phyloP scores from a whole-genome alignment of 1,140 invertebrate genomes.

The Rhyzopertha dominica region DNA sequence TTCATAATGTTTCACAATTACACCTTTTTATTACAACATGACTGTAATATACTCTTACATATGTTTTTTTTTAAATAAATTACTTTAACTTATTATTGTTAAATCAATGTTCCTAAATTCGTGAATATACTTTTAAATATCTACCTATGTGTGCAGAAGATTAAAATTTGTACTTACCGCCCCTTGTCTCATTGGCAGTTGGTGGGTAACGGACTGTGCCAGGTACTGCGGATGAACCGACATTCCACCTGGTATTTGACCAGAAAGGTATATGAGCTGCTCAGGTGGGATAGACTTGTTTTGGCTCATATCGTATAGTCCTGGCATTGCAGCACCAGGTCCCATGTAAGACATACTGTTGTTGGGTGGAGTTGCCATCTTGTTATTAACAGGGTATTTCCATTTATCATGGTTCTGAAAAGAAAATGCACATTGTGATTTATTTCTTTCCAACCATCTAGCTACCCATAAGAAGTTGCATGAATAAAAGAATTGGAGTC shows the following conservation, averaged over 20 bases:
- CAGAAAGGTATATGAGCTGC: conserved; percentile 56
- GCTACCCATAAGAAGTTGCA: too few species aligned
- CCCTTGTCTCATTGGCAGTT: conserved; percentile 47
- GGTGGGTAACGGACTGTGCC: conserved; percentile 55
- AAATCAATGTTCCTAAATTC: too few species aligned
- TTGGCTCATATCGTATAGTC: conserved; percentile 53
- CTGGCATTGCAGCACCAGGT: conserved; percentile 48
- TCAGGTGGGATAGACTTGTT: conserved; percentile 52
- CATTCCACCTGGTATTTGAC: conserved; percentile 54
- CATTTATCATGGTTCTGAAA: conserved; percentile 69
- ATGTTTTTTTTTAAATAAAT: too few species aligned
- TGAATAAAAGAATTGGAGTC: too few species aligned
- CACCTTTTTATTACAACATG: too few species aligned
- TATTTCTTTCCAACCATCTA: too few species aligned
- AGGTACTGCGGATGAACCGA: conserved; percentile 59
- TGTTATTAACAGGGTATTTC: conserved; percentile 50
- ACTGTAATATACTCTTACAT: too few species aligned
- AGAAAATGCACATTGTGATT: too few species aligned
- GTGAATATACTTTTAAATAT: too few species aligned
- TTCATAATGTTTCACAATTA: too few species aligned
- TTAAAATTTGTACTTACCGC: conserved; percentile 24
- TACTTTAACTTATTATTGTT: too few species aligned
- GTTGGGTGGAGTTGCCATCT: conserved; percentile 54
- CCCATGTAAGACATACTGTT: conserved; percentile 57
- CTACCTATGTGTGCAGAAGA: neutral